These are phyloP conservation scores for Mionectes olivaceus DNA, from an alignment of 2,797 vertebrate species.

Conservation along the genomic window DNA sequence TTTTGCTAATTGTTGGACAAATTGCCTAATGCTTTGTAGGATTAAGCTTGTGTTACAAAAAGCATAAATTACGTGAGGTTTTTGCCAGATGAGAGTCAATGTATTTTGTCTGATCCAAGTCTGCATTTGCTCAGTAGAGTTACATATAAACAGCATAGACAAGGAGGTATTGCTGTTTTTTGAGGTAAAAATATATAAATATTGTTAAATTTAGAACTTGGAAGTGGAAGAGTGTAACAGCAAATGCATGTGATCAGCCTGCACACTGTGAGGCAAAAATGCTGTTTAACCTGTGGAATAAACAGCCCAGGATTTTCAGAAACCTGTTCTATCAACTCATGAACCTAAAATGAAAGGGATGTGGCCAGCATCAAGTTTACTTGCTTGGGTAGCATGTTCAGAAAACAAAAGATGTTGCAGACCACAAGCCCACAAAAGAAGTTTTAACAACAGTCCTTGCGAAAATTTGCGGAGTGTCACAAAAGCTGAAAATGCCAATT, in stretches of 20 bases:
- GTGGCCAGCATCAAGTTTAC: background rate
- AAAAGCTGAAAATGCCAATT: background rate
- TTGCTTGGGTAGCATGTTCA: background rate
- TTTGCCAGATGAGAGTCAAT: background rate
- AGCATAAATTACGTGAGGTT: fast-evolving
- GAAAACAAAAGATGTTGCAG: background rate
- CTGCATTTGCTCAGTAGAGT: background rate
- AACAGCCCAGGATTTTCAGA: background rate
- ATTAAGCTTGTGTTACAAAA: background rate
- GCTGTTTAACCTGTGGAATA: background rate
- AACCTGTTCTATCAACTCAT: background rate
- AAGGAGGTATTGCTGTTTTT: background rate
- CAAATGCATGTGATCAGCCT: background rate
- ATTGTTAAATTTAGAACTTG: background rate
- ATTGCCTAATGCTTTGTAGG: background rate
- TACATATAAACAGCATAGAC: background rate
- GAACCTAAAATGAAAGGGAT: background rate
- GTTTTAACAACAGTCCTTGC: background rate
- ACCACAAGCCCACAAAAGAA: background rate
- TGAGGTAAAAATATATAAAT: background rate
- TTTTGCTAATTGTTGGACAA: background rate
- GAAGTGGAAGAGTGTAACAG: background rate
- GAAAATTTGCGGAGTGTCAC: background rate
- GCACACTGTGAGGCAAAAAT: background rate
- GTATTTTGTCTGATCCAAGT: background rate